Base-by-base conservation (phyloP, 2,113 vertebrate species). In the Mixornis gularis region DNA sequence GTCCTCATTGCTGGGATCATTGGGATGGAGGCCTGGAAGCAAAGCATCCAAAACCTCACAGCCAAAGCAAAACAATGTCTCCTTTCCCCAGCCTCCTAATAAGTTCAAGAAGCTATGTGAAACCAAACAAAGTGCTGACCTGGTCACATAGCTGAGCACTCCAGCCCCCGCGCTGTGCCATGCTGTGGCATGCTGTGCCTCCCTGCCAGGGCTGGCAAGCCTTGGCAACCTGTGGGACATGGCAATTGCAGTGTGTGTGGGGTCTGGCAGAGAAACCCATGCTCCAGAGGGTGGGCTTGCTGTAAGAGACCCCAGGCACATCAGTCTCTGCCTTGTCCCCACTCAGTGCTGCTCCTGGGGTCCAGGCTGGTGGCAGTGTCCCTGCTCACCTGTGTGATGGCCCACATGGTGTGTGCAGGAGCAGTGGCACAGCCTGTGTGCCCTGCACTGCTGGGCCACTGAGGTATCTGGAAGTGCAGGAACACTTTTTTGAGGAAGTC, bases 41-140 rank as follows among this genome's bases (percentile, higher is more conserved):
- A 3, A 79, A 89, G 81, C 87, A 87, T 68, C 78, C 56, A 80
- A 63, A 87, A 86, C 60, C 92, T 93, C 80, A 84, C 91, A 94
- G 95, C 91, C 86, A 85, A 92, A 94, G 86, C 72, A 89, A 96
- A 96, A 94, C 92, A 95, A 92, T 44, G 53, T 62, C 89, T 93
- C 91, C 79, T 90, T 95, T 91, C 92, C 93, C 68, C 72, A 83
- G 64, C 40, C 64, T 90, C 72, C 64, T 92, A 94, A 89, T 95
- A 95, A 94, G 88, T 90, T 96, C 85, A 93, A 94, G 90, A 90
- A 96, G 88, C 83, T 63, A 85, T 88, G 88, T 9, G 32, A 93
- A 95, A 84, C 88, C 90, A 94, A 96, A 93, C 79, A 93, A 78
- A 96, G 85, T 1, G 7, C 64, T 78, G 72, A 85, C 87, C 92